Evolutionary conservation across 2,888 invertebrate species (phyloP).

Genomic region (Lamellibrachia columna): DNA sequence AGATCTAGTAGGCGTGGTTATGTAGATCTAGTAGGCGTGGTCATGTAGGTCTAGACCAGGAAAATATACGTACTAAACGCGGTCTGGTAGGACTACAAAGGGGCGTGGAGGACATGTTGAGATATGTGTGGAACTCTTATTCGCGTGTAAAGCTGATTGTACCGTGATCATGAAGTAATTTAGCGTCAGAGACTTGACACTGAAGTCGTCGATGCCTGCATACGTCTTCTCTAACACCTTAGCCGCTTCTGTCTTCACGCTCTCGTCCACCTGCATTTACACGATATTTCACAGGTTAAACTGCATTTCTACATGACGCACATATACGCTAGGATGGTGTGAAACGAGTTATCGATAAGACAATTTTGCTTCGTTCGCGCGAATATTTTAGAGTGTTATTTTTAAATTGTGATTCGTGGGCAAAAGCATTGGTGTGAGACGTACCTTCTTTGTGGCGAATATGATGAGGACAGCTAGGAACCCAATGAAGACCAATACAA

Average conservation of each 20-base stretch:
- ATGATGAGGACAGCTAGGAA: constrained; percentile 21
- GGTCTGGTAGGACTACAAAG: neutral
- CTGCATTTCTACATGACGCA: neutral
- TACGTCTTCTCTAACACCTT: neutral
- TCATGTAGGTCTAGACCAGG: too few species aligned
- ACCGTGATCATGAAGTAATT: constrained; percentile 25
- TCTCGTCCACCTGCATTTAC: constrained; percentile 18
- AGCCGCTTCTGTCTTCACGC: neutral
- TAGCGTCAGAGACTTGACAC: constrained; percentile 1
- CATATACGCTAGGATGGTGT: neutral
- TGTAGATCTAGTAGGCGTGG: too few species aligned
- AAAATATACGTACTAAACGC: neutral
- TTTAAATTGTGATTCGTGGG: neutral
- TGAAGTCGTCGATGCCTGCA: constrained; percentile 18
- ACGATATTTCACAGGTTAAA: neutral
- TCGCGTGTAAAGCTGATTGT: neutral
- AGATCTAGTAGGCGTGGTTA: too few species aligned
- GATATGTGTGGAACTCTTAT: too few species aligned
- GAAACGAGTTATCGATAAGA: neutral
- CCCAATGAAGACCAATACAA: neutral
- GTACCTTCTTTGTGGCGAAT: constrained; percentile 23
- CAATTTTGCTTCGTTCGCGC: neutral
- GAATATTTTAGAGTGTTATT: neutral
- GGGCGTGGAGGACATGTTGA: too few species aligned
- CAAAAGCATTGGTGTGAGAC: neutral